Evolutionary conservation across 2,888 invertebrate genomes (phyloP).

Genomic region (Auanema sp.): DNA sequence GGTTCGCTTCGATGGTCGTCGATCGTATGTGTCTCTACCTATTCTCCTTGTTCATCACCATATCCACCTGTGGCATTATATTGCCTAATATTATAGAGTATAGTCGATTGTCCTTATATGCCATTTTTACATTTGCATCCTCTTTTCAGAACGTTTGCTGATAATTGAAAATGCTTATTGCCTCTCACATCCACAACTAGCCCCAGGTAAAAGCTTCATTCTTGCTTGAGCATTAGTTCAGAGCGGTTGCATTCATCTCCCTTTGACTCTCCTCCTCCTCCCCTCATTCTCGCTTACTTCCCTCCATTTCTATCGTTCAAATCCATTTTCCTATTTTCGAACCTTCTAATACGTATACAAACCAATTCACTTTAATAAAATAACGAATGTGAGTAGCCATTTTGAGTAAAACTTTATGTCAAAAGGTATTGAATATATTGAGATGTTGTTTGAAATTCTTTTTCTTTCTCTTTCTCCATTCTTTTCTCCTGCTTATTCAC

Average conservation of each 20-base stretch:
- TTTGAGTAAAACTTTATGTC: neutral
- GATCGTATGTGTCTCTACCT: slow-evolving; percentile 62
- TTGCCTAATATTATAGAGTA: slow-evolving; percentile 60
- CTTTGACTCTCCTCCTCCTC: too few species aligned
- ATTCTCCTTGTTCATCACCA: slow-evolving; percentile 58
- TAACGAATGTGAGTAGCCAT: neutral
- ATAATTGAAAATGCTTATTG: slow-evolving; percentile 1
- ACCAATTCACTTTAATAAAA: neutral
- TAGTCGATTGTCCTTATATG: slow-evolving; percentile 14
- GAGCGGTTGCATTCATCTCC: too few species aligned
- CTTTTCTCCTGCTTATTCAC: slow-evolving; percentile 7
- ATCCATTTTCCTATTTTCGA: slow-evolving; percentile 5
- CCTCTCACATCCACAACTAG: neutral
- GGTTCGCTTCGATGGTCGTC: slow-evolving; percentile 60
- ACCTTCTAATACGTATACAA: neutral
- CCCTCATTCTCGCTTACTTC: neutral
- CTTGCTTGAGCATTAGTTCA: neutral
- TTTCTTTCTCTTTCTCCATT: slow-evolving; percentile 11
- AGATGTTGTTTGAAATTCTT: neutral
- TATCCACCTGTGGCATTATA: slow-evolving; percentile 55
- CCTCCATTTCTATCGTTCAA: slow-evolving; percentile 16
- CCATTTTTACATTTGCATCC: slow-evolving; percentile 14
- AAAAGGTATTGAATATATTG: neutral
- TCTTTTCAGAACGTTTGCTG: slow-evolving; percentile 23
- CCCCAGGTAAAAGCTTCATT: slow-evolving; percentile 10